A percentile compares a stretch with the other conserved stretches of the same genome.
Evolutionary conservation across 2,888 invertebrate species (phyloP).

Genomic region (Bedellia somnulentella): DNA sequence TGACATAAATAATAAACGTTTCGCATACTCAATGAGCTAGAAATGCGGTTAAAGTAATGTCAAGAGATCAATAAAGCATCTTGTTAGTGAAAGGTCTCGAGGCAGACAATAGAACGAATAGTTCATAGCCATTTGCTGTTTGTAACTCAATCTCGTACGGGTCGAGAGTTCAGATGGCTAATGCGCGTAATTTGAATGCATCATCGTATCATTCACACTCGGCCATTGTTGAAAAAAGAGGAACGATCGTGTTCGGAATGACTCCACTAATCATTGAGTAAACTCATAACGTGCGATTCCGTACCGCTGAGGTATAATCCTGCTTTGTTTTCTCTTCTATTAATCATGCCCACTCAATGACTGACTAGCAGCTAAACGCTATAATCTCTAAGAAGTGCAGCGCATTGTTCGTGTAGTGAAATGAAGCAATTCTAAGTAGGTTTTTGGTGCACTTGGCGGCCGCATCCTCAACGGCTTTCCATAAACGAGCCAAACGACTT

Average conservation of each 20-base stretch:
- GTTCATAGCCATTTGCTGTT: slow-evolving; percentile 18
- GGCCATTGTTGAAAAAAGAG: slow-evolving; percentile 26
- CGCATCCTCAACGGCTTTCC: slow-evolving; percentile 20
- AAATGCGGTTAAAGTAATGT: too few species aligned
- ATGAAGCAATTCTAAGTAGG: slow-evolving; percentile 39
- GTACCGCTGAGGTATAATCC: slow-evolving; percentile 34
- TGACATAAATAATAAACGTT: too few species aligned
- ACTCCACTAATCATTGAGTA: slow-evolving; percentile 28
- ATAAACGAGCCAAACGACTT: slow-evolving; percentile 14
- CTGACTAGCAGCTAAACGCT: slow-evolving; percentile 39
- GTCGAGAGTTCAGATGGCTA: slow-evolving; percentile 20
- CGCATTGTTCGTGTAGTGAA: slow-evolving; percentile 30
- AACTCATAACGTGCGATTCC: slow-evolving; percentile 36
- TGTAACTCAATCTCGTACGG: slow-evolving; percentile 22
- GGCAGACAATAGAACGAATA: slow-evolving; percentile 21
- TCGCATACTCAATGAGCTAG: too few species aligned
- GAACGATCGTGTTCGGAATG: slow-evolving; percentile 28
- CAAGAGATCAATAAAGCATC: too few species aligned
- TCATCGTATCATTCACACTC: slow-evolving; percentile 22
- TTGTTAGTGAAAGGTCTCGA: slow-evolving; percentile 16
- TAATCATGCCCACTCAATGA: slow-evolving; percentile 50
- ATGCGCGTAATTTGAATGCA: slow-evolving; percentile 33
- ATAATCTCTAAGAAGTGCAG: slow-evolving; percentile 34
- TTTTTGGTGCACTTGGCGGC: slow-evolving; percentile 33
- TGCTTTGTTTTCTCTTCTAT: slow-evolving; percentile 42